phyloP scores from a whole-genome alignment of 2,888 invertebrate genomes.

The Tinea pellionella region DNA sequence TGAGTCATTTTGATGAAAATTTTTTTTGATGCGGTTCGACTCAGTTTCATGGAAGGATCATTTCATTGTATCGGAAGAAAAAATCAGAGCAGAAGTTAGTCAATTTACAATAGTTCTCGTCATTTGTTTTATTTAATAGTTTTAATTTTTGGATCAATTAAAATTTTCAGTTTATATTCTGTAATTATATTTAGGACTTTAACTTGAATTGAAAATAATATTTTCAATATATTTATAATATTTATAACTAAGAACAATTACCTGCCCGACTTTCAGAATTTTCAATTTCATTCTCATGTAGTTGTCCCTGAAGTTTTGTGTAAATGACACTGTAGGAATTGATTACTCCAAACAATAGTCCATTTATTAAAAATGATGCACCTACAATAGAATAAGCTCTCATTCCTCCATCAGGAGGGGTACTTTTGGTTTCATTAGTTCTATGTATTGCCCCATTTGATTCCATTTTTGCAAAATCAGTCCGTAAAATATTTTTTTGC shows the following conservation, averaged over 20 bases:
- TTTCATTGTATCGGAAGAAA: no score
- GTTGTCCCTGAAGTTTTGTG: constrained; percentile 73
- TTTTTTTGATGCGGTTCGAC: no score
- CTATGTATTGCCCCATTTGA: constrained; percentile 26
- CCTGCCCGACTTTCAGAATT: constrained; percentile 86
- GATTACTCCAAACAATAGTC: constrained; percentile 90
- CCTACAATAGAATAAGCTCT: constrained; percentile 86
- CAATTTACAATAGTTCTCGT: no score
- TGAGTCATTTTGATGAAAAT: no score
- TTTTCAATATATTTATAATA: no score
- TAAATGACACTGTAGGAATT: constrained; percentile 90
- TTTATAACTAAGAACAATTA: constrained; percentile 45
- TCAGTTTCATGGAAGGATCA: no score
- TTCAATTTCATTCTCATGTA: constrained; percentile 72
- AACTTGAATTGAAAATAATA: no score
- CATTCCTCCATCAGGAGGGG: constrained; percentile 80
- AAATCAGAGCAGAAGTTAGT: no score
- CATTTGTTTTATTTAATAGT: no score
- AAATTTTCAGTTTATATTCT: no score
- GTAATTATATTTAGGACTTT: no score
- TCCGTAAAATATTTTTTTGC: constrained; percentile 17
- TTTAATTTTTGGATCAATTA: no score
- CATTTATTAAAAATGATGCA: constrained; percentile 89
- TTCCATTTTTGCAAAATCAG: constrained; percentile 24
- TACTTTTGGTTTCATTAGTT: constrained; percentile 26